A percentile compares a stretch with the other conserved stretches of the same genome.
These are phyloP conservation scores for Aix galericulata DNA, from an alignment of 2,113 vertebrate species.

Conservation along the genomic window DNA sequence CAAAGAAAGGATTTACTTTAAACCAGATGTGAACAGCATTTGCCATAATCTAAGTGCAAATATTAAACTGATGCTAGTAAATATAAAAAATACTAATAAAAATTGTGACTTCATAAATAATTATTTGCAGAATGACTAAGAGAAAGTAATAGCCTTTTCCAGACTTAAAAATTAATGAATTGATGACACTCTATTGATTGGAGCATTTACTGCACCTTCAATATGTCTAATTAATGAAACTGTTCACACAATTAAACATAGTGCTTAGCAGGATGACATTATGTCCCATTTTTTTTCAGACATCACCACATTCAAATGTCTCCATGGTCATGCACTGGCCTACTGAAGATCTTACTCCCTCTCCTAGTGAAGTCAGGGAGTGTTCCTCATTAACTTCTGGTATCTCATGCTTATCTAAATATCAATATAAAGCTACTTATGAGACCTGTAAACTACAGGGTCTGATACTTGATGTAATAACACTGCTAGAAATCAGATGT, in stretches of 20 bases:
- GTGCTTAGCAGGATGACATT: not conserved
- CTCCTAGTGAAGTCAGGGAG: not conserved
- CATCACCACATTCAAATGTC: not conserved
- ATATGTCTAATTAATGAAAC: not conserved
- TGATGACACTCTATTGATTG: not conserved
- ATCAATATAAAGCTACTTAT: not conserved
- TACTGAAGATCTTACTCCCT: not conserved
- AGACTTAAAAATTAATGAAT: constrained; percentile 31
- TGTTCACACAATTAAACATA: not conserved
- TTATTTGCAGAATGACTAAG: constrained; percentile 45
- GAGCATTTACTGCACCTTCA: not conserved
- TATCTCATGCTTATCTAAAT: not conserved
- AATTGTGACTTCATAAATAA: constrained; percentile 9
- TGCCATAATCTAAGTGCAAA: not conserved
- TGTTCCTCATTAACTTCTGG: not conserved
- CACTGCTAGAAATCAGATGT: not conserved
- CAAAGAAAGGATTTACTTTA: not conserved
- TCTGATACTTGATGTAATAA: not conserved
- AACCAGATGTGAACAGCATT: not conserved
- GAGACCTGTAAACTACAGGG: not conserved
- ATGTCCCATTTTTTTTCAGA: not conserved
- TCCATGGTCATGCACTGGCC: not conserved
- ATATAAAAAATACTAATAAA: not conserved
- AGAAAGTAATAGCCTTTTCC: not conserved
- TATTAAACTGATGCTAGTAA: not conserved